These are phyloP conservation scores for Turdus rufiventris DNA, from an alignment of 2,113 vertebrate genomes.

Conservation along the genomic window DNA sequence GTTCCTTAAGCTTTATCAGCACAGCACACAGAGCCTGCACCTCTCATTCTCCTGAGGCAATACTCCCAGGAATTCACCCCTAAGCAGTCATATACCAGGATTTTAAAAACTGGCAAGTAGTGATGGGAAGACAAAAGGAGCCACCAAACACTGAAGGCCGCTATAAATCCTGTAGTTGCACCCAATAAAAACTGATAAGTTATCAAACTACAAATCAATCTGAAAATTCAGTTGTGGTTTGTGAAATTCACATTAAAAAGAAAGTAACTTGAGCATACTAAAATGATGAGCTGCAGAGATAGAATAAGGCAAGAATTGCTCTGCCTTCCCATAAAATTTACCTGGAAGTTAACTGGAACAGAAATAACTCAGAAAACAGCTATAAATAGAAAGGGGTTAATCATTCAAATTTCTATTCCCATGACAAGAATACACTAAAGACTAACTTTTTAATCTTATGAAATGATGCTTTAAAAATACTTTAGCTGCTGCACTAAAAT, in stretches of 20 bases:
- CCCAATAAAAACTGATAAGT: not conserved
- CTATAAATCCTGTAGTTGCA: not conserved
- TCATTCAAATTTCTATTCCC: not conserved
- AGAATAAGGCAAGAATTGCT: not conserved
- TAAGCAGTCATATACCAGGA: not conserved
- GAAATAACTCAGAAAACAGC: not conserved
- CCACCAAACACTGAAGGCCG: not conserved
- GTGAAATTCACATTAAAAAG: not conserved
- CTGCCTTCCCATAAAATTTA: not conserved
- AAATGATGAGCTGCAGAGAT: not conserved
- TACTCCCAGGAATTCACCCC: not conserved
- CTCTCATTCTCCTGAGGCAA: not conserved
- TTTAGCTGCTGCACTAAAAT: not conserved
- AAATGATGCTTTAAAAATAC: not conserved
- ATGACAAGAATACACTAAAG: not conserved
- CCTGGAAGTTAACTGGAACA: not conserved
- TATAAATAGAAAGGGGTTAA: constrained; percentile 45
- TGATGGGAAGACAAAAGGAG: not conserved
- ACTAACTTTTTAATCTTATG: not conserved
- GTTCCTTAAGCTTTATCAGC: not conserved
- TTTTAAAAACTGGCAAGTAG: not conserved
- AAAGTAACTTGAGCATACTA: not conserved
- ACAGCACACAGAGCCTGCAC: not conserved
- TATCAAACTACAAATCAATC: not conserved
- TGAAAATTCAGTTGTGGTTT: not conserved